Percentiles rank a stretch among this genome's conserved stretches.
Conservation (phyloP, 2,797 vertebrate species). For the Onychomys torridus region DNA sequence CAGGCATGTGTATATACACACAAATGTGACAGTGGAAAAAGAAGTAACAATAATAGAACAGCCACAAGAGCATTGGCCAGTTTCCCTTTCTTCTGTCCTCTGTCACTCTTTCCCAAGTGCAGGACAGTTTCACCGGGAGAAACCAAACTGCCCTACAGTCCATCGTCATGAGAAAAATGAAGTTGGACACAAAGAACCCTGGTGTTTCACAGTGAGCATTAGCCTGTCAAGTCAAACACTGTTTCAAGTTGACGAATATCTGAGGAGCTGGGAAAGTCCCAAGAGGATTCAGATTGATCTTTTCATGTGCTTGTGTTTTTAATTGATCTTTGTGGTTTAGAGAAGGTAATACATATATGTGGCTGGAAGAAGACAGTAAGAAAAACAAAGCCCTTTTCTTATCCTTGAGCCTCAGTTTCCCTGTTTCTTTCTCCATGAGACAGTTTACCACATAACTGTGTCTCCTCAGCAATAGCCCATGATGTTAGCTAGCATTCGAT, state of each 20-base stretch:
- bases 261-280: conserved; percentile 7
- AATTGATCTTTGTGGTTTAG: not conserved
- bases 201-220: not conserved
- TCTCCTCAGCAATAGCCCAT: not conserved
- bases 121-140: not conserved
- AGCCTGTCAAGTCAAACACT: not conserved
- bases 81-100: not conserved
- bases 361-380: not conserved
- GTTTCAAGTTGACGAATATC: not conserved
- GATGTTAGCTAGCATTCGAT: not conserved
- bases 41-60: not conserved
- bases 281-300: not conserved
- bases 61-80: too few species aligned
- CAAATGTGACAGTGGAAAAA: not conserved
- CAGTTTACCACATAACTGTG: not conserved
- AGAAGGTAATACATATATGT: not conserved
- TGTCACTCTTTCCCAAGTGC: not conserved
- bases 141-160: not conserved
- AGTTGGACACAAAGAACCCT: not conserved
- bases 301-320: not conserved
- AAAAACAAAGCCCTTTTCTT: not conserved
- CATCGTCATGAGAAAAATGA: not conserved
- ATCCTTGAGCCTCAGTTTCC: not conserved
- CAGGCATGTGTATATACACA: not conserved
- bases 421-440: not conserved